Evolutionary conservation across 1,140 invertebrate genomes (phyloP).

Genomic region (Drosophila serrata): DNA sequence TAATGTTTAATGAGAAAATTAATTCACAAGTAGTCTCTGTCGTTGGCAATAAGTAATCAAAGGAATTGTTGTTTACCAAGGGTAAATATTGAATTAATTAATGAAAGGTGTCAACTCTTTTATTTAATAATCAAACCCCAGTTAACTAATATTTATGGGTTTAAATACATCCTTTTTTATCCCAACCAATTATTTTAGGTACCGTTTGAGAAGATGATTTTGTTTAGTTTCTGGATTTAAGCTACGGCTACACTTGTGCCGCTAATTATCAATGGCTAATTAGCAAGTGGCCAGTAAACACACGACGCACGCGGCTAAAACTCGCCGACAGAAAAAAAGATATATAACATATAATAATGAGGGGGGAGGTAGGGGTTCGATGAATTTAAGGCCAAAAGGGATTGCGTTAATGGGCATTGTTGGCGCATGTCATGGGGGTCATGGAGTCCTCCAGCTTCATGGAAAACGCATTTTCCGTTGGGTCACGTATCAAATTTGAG

Average conservation of each 20-base stretch:
- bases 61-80: no score
- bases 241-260: constrained; percentile 18
- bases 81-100: not conserved
- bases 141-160: not conserved
- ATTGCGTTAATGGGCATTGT: constrained; percentile 68
- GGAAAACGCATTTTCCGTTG: constrained; percentile 76
- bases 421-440: constrained; percentile 24
- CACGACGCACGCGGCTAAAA: constrained; percentile 41
- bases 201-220: not conserved
- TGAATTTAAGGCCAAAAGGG: constrained; percentile 38
- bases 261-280: constrained; percentile 70
- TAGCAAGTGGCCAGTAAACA: constrained; percentile 64
- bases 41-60: not conserved
- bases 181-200: not conserved
- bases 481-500: constrained; percentile 78
- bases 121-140: not conserved
- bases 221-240: constrained; percentile 4
- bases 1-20: constrained; percentile 40
- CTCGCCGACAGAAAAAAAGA: constrained; percentile 12
- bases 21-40: constrained; percentile 36
- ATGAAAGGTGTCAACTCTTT: not conserved
- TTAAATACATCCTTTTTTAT: not conserved
- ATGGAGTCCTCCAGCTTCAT: constrained; percentile 2
- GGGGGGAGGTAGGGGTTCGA: constrained; percentile 19
- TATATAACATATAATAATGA: constrained; percentile 18